Conservation (phyloP, 2,888 invertebrate genomes). For the Tipula confusa region DNA sequence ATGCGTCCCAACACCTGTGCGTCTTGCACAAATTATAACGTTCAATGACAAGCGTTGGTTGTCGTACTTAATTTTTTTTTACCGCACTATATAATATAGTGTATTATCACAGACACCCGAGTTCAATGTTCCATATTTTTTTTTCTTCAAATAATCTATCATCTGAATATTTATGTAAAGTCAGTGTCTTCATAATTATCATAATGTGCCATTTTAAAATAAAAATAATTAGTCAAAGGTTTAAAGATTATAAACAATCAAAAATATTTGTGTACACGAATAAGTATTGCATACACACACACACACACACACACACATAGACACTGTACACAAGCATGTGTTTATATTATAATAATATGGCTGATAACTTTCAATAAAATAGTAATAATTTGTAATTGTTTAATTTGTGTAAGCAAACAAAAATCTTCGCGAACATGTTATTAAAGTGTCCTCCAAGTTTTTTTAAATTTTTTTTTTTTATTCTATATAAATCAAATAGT, state of each 20-base stretch:
- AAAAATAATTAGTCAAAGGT: constrained; percentile 14
- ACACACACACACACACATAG: too few relatives aligned
- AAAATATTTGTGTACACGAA: not conserved
- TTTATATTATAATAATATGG: not conserved
- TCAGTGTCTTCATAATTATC: not conserved
- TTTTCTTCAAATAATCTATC: not conserved
- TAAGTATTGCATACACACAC: too few relatives aligned
- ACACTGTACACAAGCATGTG: not conserved
- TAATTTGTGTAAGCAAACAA: not conserved
- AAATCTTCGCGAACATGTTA: not conserved
- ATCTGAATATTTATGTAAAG: not conserved
- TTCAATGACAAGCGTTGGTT: not conserved
- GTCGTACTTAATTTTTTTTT: not conserved
- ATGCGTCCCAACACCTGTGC: not conserved
- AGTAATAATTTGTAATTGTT: not conserved
- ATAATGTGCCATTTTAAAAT: not conserved
- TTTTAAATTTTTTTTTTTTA: too few relatives aligned
- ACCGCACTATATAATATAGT: not conserved
- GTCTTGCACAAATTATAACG: not conserved
- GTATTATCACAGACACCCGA: not conserved
- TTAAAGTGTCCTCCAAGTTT: not conserved
- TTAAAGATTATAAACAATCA: not conserved
- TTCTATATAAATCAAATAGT: constrained; percentile 3
- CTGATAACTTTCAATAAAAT: not conserved
- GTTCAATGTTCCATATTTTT: not conserved